Conservation (phyloP, 2,113 vertebrate genomes). For the Oryzias woworae region DNA sequence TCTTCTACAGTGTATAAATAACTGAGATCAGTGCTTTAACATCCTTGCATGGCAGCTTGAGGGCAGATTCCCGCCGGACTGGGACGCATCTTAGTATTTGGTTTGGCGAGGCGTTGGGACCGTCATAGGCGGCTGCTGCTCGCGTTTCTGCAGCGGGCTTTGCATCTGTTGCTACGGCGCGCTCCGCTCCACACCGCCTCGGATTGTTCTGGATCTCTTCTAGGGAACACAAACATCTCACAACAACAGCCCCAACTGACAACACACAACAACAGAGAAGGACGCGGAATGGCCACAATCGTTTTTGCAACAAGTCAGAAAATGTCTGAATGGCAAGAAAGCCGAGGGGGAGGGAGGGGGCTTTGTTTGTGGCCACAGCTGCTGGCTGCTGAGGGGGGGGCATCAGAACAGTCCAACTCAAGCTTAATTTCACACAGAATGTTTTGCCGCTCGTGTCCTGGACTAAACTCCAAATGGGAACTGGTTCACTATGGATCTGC, state of each 20-base stretch:
- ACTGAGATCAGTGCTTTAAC: too few relatives aligned
- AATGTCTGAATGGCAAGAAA: conserved; percentile 75
- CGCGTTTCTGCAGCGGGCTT: conserved; percentile 9
- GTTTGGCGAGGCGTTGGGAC: too few relatives aligned
- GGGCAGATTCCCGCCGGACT: not conserved
- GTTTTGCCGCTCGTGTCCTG: conserved; percentile 54
- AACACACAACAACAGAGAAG: conserved; percentile 74
- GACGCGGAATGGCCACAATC: conserved; percentile 71
- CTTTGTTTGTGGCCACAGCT: conserved; percentile 60
- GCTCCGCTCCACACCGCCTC: conserved; percentile 59
- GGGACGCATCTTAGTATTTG: not conserved
- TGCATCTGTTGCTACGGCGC: conserved; percentile 20
- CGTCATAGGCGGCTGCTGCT: not conserved
- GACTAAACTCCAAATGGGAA: conserved; percentile 68
- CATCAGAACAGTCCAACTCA: conserved; percentile 51
- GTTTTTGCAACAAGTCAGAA: conserved; percentile 76
- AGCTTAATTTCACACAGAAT: conserved; percentile 67
- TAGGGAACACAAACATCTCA: conserved; percentile 66
- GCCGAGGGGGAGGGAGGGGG: conserved; percentile 59
- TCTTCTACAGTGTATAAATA: too few relatives aligned
- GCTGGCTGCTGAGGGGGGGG: conserved; percentile 23
- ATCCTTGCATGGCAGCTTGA: too few relatives aligned
- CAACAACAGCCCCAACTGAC: conserved; percentile 53
- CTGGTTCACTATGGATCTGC: conserved; percentile 71
- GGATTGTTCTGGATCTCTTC: conserved; percentile 80